Evolutionary conservation across 2,888 invertebrate genomes (phyloP).

Genomic region (Beris morrisii): DNA sequence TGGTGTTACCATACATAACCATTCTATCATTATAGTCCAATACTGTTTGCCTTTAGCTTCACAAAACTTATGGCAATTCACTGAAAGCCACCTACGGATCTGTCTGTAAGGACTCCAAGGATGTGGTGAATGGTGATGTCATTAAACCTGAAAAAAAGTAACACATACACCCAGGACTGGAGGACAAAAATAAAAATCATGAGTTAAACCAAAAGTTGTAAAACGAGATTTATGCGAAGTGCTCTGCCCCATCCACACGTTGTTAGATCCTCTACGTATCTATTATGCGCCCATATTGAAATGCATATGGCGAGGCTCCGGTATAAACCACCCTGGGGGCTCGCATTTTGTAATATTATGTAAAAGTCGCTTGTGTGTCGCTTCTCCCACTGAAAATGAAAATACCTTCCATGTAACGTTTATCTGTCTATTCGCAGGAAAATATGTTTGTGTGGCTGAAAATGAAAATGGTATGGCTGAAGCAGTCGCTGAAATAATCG

Average conservation of each 20-base stretch:
- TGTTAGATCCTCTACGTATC: no score
- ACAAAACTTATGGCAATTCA: no score
- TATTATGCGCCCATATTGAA: no score
- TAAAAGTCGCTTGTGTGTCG: neutral
- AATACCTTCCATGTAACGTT: neutral
- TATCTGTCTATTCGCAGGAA: constrained; percentile 43
- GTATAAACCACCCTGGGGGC: no score
- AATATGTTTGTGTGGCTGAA: constrained; percentile 62
- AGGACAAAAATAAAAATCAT: constrained; percentile 14
- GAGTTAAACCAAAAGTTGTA: constrained; percentile 21
- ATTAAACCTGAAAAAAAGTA: constrained; percentile 10
- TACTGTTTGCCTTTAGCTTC: no score
- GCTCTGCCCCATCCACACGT: constrained; percentile 1
- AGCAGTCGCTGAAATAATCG: constrained; percentile 66
- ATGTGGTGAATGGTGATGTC: constrained; percentile 6
- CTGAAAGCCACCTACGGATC: constrained; percentile 12
- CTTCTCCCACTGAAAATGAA: neutral
- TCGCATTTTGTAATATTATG: neutral
- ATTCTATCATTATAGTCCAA: no score
- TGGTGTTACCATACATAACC: no score
- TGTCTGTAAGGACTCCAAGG: constrained; percentile 12
- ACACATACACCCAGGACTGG: constrained; percentile 12
- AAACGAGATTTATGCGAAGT: constrained; percentile 22
- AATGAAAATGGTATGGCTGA: constrained; percentile 74
- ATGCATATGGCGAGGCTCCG: no score